These are phyloP conservation scores for Sigmodon hispidus DNA, from an alignment of 2,113 vertebrate genomes.

Conservation along the genomic window DNA sequence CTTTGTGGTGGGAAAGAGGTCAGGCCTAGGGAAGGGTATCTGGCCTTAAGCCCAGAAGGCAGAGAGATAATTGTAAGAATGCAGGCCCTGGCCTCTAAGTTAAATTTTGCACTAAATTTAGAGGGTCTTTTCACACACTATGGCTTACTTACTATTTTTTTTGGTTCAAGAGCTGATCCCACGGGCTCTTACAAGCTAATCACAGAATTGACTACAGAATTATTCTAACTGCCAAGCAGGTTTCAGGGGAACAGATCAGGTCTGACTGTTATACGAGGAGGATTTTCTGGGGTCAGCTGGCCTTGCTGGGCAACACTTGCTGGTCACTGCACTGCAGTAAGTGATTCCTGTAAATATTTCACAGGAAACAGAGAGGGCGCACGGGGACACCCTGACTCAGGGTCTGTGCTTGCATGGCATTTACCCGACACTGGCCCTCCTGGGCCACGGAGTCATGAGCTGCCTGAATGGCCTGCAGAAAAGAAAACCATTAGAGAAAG, in stretches of 20 bases:
- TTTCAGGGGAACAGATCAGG: background rate
- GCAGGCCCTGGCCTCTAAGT: background rate
- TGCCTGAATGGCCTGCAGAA: slow-evolving; percentile 90
- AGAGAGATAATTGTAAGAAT: background rate
- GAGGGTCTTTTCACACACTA: background rate
- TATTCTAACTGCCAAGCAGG: background rate
- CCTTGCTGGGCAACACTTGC: background rate
- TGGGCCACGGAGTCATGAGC: slow-evolving; percentile 93
- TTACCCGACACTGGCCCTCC: slow-evolving; percentile 95
- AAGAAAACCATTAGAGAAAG: slow-evolving; percentile 41
- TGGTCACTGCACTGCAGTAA: background rate
- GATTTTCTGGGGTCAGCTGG: background rate
- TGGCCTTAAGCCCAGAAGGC: background rate
- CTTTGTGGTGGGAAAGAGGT: background rate
- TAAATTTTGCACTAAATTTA: background rate
- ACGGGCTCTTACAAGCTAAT: background rate
- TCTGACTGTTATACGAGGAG: background rate
- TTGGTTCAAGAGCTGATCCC: no score
- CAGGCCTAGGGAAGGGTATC: background rate
- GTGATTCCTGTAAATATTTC: background rate
- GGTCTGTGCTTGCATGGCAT: background rate
- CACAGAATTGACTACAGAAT: background rate
- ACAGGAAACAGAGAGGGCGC: background rate
- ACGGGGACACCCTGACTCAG: background rate
- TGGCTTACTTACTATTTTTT: background rate